Conservation (phyloP, 2,113 vertebrate genomes). For the Leptobrachium ailaonicum region DNA sequence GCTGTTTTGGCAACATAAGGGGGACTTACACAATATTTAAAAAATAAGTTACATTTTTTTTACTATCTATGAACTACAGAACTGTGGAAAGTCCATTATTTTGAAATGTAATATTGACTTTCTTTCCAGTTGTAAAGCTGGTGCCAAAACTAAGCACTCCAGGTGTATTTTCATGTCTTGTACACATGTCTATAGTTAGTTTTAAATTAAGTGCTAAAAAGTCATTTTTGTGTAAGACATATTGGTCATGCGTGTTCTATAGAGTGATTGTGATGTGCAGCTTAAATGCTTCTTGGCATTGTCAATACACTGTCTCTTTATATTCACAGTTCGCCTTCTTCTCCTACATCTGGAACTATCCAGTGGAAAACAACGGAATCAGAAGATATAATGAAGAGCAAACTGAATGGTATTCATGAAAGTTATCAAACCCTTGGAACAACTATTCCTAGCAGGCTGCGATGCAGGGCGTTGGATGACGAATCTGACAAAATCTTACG, state of each 20-base stretch:
- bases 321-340: constrained; percentile 79
- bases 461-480: constrained; percentile 79
- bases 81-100: no score
- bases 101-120: background rate
- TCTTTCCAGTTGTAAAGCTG: background rate
- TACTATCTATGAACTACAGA: no score
- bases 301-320: background rate
- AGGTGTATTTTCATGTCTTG: background rate
- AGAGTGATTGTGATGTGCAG: background rate
- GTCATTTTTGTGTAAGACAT: background rate
- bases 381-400: constrained; percentile 70
- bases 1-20: no score
- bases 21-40: no score
- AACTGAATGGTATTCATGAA: constrained; percentile 64
- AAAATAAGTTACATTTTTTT: no score
- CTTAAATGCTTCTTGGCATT: background rate
- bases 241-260: background rate
- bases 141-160: background rate
- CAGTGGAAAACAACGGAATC: constrained; percentile 71
- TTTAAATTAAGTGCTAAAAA: background rate
- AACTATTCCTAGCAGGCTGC: constrained; percentile 63
- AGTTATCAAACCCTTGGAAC: constrained; percentile 69
- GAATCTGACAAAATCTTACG: constrained; percentile 83
- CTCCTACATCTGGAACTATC: constrained; percentile 78
- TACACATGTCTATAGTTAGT: background rate